Base-by-base conservation (phyloP, 2,797 vertebrate species). In the Garrulus glandarius region DNA sequence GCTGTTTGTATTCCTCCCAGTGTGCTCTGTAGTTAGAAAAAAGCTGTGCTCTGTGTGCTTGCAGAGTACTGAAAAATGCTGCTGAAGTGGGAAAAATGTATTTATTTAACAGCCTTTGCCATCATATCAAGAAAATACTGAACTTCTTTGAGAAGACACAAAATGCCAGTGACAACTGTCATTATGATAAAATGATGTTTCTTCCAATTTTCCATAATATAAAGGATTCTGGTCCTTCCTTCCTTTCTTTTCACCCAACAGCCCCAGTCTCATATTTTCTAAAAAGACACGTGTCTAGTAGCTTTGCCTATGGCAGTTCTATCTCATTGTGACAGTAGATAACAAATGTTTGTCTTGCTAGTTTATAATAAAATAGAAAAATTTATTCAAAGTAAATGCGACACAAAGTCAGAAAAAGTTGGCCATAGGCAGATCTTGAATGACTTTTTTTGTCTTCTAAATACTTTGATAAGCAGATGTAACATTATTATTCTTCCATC, bases 301-400 rank as follows among this genome's bases (percentile, higher is more conserved):
- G 94, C 71, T 94, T 94, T 95, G 91, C 95, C 85, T 86, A 22
- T 96, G 85, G 95, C 89, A 71, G 32, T 88, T 92, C 47, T 65
- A 75, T 53, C 71, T 93, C 74, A 52, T 53, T 87, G 30, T 92
- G 84, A 64, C 85, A 85, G 59, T 68, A 84, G 56, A 85, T 83
- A 90, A 94, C 69, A 85, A 92, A 90, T 74, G 26, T 86, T 96
- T 94, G 76, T 90, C 87, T 27, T 77, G 11, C 13, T 89, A 34
- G 52, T 79, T 95, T 87, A 91, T 68, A 68, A 85, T 67, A 84
- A 80, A 86, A 78, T 56, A 56, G 16, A 17, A 71, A 59, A 91
- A 94, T 82, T 82, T 96, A 71, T 52, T 95, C 79, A 21, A 94
- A 96, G 63, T 81, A 76, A 67, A 88, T 84, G 36, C 84, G 96